These are phyloP conservation scores for Lagorchestes hirsutus DNA, from an alignment of 2,797 vertebrate genomes.

Conservation along the genomic window DNA sequence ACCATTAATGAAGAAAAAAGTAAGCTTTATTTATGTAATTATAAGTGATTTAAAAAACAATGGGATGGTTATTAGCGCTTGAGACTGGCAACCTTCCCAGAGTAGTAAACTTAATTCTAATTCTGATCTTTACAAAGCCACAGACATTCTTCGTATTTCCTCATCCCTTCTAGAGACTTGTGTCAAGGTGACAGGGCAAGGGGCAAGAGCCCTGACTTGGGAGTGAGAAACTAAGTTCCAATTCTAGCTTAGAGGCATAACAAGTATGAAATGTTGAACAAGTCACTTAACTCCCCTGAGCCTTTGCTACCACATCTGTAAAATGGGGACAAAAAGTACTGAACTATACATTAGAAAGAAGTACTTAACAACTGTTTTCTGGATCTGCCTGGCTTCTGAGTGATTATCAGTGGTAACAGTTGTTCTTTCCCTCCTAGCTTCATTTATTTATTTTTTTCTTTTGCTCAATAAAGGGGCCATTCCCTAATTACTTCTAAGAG, in stretches of 20 bases:
- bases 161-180: conserved; percentile 36
- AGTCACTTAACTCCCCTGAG: neutral
- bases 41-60: conserved; percentile 84
- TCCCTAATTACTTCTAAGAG: too few species aligned
- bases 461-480: too few species aligned
- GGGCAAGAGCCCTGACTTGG: neutral
- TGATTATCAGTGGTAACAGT: too few species aligned
- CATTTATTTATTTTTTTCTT: too few species aligned
- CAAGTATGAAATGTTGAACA: neutral
- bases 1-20: conserved; percentile 81
- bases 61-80: conserved; percentile 84
- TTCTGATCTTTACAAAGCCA: conserved; percentile 76
- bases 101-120: conserved; percentile 73
- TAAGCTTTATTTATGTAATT: conserved; percentile 82
- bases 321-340: neutral
- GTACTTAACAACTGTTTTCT: neutral
- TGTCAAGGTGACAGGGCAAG: neutral
- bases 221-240: neutral
- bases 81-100: conserved; percentile 84
- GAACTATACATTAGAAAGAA: neutral
- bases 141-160: conserved; percentile 49
- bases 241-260: neutral
- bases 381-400: too few species aligned
- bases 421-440: too few species aligned
- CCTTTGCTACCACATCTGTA: neutral